Conservation (phyloP, 1,140 invertebrate species). For the Tribolium madens region DNA sequence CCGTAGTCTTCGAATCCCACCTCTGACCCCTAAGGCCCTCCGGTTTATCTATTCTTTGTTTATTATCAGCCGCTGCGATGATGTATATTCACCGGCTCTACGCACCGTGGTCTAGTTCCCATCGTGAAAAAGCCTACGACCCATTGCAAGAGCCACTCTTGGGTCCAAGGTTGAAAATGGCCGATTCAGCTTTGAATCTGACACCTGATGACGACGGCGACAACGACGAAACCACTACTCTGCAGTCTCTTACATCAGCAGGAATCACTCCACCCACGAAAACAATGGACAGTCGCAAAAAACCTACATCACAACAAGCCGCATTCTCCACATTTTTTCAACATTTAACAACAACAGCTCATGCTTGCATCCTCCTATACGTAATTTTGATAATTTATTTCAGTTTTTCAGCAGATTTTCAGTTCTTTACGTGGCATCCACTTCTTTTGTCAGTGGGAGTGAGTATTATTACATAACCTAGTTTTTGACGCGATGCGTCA, state of each 20-base stretch:
- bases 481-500: not conserved
- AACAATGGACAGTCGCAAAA: conserved; percentile 8
- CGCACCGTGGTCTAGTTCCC: not conserved
- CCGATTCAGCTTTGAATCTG: not conserved
- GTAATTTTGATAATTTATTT: conserved; percentile 54
- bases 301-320: not conserved
- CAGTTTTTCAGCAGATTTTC: conserved; percentile 51
- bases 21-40: not conserved
- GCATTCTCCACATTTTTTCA: not conserved
- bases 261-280: not conserved
- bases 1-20: not conserved
- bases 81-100: not conserved
- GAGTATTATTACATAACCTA: conserved; percentile 48
- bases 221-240: not conserved
- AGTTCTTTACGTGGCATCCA: conserved; percentile 61
- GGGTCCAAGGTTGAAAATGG: not conserved
- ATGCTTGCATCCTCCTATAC: conserved; percentile 53
- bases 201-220: not conserved
- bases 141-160: too few relatives aligned
- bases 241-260: not conserved
- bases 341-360: conserved; percentile 55
- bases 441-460: conserved; percentile 57
- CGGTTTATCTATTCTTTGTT: not conserved
- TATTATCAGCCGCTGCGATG: not conserved
- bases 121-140: not conserved